These are phyloP conservation scores for Bradynema listronoti DNA, from an alignment of 1,140 invertebrate genomes.

Conservation along the genomic window DNA sequence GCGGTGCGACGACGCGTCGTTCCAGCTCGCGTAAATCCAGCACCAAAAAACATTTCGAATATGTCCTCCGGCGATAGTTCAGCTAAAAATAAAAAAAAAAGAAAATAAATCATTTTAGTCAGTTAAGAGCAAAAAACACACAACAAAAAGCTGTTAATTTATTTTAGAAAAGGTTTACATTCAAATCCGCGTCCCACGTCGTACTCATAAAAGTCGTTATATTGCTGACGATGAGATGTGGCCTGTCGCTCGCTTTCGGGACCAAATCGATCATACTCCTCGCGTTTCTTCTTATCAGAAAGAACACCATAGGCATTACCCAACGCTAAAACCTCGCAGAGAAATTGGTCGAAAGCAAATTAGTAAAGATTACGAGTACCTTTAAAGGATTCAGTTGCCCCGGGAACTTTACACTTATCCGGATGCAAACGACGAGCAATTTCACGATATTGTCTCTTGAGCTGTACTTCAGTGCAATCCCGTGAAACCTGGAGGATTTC, in stretches of 20 bases:
- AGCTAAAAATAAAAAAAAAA: constrained; percentile 55
- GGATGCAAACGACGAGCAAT: constrained; percentile 90
- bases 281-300: constrained; percentile 83
- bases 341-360: not conserved
- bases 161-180: constrained; percentile 58
- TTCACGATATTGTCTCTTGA: constrained; percentile 94
- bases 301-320: constrained; percentile 90
- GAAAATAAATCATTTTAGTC: constrained; percentile 16
- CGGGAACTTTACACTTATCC: constrained; percentile 95
- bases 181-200: constrained; percentile 77
- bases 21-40: constrained; percentile 65
- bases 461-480: constrained; percentile 76
- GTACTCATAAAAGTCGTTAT: constrained; percentile 59
- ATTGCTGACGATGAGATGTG: constrained; percentile 32
- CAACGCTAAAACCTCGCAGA: constrained; percentile 64
- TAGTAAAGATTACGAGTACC: constrained; percentile 60
- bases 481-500: constrained; percentile 76
- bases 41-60: constrained; percentile 98
- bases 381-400: constrained; percentile 95
- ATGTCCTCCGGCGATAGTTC: constrained; percentile 93
- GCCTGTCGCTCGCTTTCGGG: constrained; percentile 58
- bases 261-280: constrained; percentile 85
- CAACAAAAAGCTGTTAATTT: not conserved
- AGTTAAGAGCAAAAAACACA: constrained; percentile 7
- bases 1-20: constrained; percentile 32